Evolutionary conservation across 2,888 invertebrate genomes (phyloP).

Genomic region (Scrobipalpa atriplicella): DNA sequence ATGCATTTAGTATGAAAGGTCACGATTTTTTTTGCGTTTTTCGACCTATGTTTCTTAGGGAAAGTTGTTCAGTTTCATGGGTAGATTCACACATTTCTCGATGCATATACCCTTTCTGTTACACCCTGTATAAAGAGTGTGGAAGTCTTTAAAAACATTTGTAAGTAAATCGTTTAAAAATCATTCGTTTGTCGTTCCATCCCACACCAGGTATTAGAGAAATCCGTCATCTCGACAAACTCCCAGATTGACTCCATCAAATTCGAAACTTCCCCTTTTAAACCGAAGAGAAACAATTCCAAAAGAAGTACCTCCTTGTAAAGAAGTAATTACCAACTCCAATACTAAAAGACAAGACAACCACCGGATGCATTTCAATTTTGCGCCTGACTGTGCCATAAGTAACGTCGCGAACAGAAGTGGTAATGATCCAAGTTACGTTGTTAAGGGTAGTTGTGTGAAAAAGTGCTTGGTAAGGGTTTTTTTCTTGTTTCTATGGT

Average conservation of each 20-base stretch:
- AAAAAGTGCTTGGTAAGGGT: neutral
- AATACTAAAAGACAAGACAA: constrained; percentile 26
- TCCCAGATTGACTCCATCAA: neutral
- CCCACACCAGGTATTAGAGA: neutral
- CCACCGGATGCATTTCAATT: constrained; percentile 25
- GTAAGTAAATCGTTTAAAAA: no score
- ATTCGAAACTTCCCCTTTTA: neutral
- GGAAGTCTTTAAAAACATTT: no score
- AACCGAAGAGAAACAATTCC: constrained; percentile 2
- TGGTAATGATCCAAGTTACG: constrained; percentile 18
- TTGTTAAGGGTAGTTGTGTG: neutral
- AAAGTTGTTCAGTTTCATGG: no score
- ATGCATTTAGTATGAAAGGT: no score
- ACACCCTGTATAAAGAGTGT: no score
- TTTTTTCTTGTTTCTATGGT: constrained; percentile 12
- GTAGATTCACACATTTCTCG: no score
- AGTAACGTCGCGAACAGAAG: constrained; percentile 22
- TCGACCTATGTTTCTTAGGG: no score
- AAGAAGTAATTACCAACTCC: constrained; percentile 31
- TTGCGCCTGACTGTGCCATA: constrained; percentile 24
- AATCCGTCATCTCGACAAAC: neutral
- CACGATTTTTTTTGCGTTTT: no score
- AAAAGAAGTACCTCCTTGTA: constrained; percentile 1
- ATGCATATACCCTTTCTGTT: no score
- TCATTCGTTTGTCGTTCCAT: no score